Conservation (phyloP, 2,113 vertebrate genomes). For the Sclerurus mexicanus region DNA sequence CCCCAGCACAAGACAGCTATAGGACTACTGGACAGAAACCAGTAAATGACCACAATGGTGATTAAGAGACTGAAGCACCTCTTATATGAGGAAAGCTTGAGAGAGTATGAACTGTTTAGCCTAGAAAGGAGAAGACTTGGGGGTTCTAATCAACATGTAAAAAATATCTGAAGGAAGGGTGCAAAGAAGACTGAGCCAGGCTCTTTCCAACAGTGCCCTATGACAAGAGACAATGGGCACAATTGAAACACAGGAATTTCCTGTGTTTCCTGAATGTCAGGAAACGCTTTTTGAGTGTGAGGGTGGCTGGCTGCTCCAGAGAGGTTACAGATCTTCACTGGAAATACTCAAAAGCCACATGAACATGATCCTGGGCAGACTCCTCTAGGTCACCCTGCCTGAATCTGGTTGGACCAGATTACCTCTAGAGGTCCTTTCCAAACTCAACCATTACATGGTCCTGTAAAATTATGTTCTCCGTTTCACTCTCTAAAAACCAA, state of each 20-base stretch:
- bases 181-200: background rate
- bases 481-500: background rate
- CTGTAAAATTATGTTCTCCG: background rate
- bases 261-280: background rate
- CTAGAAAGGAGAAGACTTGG: background rate
- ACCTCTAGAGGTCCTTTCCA: background rate
- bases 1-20: background rate
- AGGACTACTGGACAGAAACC: background rate
- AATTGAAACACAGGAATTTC: background rate
- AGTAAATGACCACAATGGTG: background rate
- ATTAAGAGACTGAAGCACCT: background rate
- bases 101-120: background rate
- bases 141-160: rapidly evolving
- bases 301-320: background rate
- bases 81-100: background rate
- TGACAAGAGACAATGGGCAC: background rate
- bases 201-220: background rate
- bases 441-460: background rate
- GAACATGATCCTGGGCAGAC: background rate
- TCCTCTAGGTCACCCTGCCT: background rate
- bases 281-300: background rate
- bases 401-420: background rate
- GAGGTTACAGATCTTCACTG: background rate
- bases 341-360: background rate
- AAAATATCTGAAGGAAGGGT: background rate